Conservation (phyloP, 2,888 invertebrate species). For the Lasius platythorax region DNA sequence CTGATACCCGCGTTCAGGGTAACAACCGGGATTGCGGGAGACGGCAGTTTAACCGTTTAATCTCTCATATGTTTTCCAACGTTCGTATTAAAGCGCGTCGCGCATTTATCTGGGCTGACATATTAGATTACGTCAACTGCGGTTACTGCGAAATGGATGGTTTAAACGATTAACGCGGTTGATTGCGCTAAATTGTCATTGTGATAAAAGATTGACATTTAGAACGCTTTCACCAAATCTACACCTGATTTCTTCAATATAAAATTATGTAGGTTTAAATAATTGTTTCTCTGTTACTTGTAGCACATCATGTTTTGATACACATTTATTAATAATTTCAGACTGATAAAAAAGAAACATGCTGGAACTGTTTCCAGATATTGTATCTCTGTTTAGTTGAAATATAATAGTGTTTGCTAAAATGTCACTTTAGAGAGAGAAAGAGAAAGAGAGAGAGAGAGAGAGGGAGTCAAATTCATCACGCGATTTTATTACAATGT, state of each 20-base stretch:
- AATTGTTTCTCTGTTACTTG: neutral
- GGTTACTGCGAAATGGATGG: conserved; percentile 41
- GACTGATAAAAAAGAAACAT: neutral
- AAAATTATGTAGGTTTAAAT: neutral
- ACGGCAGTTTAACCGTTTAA: conserved; percentile 54
- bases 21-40: conserved; percentile 54
- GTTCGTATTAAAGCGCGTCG: conserved; percentile 47
- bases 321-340: neutral
- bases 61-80: conserved; percentile 53
- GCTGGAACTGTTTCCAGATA: neutral
- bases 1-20: conserved; percentile 48
- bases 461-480: neutral
- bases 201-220: neutral
- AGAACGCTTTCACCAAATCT: neutral
- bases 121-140: conserved; percentile 47
- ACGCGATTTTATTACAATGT: neutral
- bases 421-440: neutral
- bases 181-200: conserved; percentile 32
- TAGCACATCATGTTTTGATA: neutral
- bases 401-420: neutral
- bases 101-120: conserved; percentile 45
- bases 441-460: neutral
- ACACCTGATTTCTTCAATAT: neutral
- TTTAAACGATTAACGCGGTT: conserved; percentile 32
- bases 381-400: neutral